A percentile compares a stretch with the other conserved stretches of the same genome.
These are phyloP conservation scores for Laspeyria flexula DNA, from an alignment of 2,888 invertebrate genomes.

Conservation along the genomic window DNA sequence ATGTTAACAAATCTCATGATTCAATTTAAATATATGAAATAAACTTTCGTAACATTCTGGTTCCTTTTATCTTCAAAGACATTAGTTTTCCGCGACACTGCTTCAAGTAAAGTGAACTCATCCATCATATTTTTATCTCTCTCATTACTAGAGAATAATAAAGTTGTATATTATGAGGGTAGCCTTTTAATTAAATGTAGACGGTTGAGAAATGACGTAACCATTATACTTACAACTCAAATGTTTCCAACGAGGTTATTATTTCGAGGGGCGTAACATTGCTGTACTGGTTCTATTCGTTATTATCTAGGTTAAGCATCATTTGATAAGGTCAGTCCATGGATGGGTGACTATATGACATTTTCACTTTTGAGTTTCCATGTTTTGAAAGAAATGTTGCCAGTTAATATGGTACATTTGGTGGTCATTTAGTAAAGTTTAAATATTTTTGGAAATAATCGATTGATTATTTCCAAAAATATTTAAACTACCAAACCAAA, in stretches of 20 bases:
- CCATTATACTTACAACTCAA: not conserved
- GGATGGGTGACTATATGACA: too few species aligned
- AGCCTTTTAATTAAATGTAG: constrained; percentile 17
- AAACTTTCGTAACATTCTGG: constrained; percentile 7
- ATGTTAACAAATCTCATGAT: not conserved
- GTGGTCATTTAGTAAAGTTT: too few species aligned
- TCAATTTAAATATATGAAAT: not conserved
- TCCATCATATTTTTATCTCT: constrained; percentile 39
- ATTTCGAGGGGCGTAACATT: not conserved
- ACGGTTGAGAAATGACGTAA: not conserved
- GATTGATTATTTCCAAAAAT: too few species aligned
- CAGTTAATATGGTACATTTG: too few species aligned
- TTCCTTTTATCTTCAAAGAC: constrained; percentile 33
- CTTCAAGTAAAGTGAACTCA: constrained; percentile 25
- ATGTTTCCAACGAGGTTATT: not conserved
- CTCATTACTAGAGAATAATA: constrained; percentile 12
- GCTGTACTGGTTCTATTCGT: too few species aligned
- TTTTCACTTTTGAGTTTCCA: too few species aligned
- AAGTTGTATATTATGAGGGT: not conserved
- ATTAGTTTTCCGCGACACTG: constrained; percentile 21
- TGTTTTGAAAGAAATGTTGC: too few species aligned
- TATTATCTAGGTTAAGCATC: too few species aligned
- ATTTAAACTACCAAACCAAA: too few species aligned
- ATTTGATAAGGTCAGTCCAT: too few species aligned
- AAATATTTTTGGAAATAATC: too few species aligned